These are phyloP conservation scores for Diceros bicornis DNA, from an alignment of 2,797 vertebrate species.

Conservation along the genomic window DNA sequence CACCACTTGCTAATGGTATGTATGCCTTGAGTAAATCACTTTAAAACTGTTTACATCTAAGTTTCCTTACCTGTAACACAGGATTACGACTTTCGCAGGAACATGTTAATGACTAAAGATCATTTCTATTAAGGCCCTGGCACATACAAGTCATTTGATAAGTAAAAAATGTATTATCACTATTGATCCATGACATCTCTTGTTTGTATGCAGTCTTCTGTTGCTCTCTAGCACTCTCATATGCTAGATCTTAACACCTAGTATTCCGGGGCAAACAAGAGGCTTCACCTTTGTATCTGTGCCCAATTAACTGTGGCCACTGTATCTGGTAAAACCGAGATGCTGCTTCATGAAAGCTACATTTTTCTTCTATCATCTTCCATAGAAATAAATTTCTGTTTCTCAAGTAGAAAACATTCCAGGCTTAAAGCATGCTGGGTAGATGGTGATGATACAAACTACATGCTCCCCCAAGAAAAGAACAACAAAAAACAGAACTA, in stretches of 20 bases:
- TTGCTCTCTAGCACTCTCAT: not conserved
- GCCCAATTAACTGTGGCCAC: not conserved
- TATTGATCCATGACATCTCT: not conserved
- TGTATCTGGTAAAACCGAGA: not conserved
- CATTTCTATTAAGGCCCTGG: not conserved
- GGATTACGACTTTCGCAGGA: not conserved
- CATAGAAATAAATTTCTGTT: not conserved
- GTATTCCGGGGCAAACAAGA: not conserved
- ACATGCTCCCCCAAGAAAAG: not conserved
- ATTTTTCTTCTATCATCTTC: not conserved
- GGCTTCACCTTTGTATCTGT: not conserved
- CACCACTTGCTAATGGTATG: not conserved
- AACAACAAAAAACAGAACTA: not conserved
- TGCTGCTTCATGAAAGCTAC: not conserved
- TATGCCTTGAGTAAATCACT: not conserved
- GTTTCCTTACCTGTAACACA: not conserved
- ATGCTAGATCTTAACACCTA: not conserved
- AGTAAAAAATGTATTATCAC: not conserved
- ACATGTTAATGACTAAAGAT: slow-evolving; percentile 1
- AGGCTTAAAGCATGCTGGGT: not conserved
- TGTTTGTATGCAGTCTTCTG: not conserved
- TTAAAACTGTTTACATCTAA: not conserved
- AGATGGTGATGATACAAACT: not conserved
- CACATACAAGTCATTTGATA: not conserved
- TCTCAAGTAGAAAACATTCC: not conserved